Conservation (phyloP, 2,888 invertebrate genomes). For the Meliscaeva auricollis region DNA sequence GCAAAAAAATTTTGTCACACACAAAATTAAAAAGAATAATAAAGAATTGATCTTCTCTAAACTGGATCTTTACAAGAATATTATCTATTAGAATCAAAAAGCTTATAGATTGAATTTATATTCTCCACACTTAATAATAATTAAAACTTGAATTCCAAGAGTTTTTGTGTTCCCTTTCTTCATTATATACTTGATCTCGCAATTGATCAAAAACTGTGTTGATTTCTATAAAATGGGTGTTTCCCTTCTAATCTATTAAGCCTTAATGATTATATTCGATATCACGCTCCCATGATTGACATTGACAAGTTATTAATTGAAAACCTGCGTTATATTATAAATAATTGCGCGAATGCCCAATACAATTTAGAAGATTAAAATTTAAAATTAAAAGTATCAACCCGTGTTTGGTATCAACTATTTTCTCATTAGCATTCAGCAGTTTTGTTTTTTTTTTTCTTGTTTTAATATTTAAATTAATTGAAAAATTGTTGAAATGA, state of each 20-base stretch:
- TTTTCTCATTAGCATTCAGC: slow-evolving; percentile 24
- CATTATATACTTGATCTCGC: not conserved
- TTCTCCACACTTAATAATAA: not conserved
- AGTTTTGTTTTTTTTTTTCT: not conserved
- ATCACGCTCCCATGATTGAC: slow-evolving; percentile 15
- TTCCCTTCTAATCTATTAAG: slow-evolving; percentile 23
- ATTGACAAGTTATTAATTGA: slow-evolving; percentile 34
- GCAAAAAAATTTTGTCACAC: not conserved
- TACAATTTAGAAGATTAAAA: slow-evolving; percentile 4
- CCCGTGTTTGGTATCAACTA: not conserved
- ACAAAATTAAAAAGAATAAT: not conserved
- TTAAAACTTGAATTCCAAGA: not conserved
- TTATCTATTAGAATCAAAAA: not conserved
- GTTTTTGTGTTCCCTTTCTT: not conserved
- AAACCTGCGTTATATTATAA: not conserved
- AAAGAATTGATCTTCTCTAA: not conserved
- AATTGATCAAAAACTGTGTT: not conserved
- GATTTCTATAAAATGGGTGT: slow-evolving; percentile 23
- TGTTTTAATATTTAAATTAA: slow-evolving; percentile 18
- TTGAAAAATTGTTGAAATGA: slow-evolving; percentile 4
- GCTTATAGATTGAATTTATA: not conserved
- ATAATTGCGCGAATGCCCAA: not conserved
- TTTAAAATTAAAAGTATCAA: not conserved
- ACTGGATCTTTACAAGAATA: not conserved
- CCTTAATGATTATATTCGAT: not conserved